These are phyloP conservation scores for Caenorhabditis sp. DNA, from an alignment of 2,888 invertebrate species.

Conservation along the genomic window DNA sequence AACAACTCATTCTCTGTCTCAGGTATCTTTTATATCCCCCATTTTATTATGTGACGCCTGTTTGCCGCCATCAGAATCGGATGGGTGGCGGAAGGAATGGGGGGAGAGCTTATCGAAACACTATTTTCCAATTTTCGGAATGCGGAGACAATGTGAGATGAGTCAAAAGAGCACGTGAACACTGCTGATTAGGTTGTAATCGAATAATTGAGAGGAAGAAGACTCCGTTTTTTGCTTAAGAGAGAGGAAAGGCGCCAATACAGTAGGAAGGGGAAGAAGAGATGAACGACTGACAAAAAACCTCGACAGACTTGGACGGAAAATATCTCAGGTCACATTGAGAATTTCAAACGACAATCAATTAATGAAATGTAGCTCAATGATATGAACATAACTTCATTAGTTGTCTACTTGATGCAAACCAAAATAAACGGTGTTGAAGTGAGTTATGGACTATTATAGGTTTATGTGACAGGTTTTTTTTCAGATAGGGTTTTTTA, in stretches of 20 bases:
- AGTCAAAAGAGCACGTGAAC: constrained; percentile 50
- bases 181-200: constrained; percentile 22
- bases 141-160: constrained; percentile 5
- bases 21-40: constrained; percentile 5
- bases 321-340: too few relatives aligned
- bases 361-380: too few relatives aligned
- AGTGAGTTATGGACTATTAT: too few relatives aligned
- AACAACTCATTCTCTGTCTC: not conserved
- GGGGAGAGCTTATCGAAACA: not conserved
- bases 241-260: not conserved
- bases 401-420: too few relatives aligned
- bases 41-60: constrained; percentile 28
- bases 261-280: not conserved
- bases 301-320: too few relatives aligned
- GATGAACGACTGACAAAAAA: not conserved
- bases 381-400: too few relatives aligned
- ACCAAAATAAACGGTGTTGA: too few relatives aligned
- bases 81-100: constrained; percentile 3
- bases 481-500: too few relatives aligned
- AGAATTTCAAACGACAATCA: too few relatives aligned
- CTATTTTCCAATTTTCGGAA: constrained; percentile 10
- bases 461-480: too few relatives aligned
- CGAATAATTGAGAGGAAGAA: not conserved
- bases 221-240: not conserved
- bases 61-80: not conserved